Conservation (phyloP, 2,113 vertebrate species). For the Natator depressus region DNA sequence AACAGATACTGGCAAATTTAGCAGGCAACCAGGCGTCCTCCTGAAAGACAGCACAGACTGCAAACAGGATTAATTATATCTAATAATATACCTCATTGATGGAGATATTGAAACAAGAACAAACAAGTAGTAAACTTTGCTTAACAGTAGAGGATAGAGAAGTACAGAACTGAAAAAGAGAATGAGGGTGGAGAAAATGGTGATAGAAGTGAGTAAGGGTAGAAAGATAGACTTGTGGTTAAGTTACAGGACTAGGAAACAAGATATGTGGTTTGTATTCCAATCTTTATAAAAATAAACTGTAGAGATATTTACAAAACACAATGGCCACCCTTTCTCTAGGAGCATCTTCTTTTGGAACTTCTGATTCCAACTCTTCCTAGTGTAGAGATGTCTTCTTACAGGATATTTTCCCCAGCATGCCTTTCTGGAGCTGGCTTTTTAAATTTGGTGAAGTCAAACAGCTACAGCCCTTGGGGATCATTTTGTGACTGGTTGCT, state of each 20-base stretch:
- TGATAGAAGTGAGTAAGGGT: fast-evolving
- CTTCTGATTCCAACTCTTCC: not conserved
- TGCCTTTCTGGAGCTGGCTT: not conserved
- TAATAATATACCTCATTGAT: not conserved
- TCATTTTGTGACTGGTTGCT: not conserved
- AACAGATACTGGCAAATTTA: not conserved
- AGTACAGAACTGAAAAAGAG: not conserved
- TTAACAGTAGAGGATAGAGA: not conserved
- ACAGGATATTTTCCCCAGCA: not conserved
- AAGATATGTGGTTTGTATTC: not conserved
- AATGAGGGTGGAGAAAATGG: not conserved
- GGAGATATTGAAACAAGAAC: not conserved
- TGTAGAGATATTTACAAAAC: not conserved
- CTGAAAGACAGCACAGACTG: not conserved
- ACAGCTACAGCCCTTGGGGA: not conserved
- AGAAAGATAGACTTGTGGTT: not conserved
- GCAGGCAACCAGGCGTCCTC: not conserved
- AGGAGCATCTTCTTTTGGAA: not conserved
- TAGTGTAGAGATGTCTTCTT: not conserved
- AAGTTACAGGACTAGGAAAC: not conserved
- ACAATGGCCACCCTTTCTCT: not conserved
- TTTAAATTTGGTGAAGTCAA: not conserved
- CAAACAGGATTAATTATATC: not conserved
- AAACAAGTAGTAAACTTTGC: not conserved
- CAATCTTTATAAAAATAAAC: fast-evolving